Percentiles rank a stretch among this genome's conserved stretches.
Evolutionary conservation across 1,140 invertebrate species (phyloP).

Genomic region (Papilio polyxenes): DNA sequence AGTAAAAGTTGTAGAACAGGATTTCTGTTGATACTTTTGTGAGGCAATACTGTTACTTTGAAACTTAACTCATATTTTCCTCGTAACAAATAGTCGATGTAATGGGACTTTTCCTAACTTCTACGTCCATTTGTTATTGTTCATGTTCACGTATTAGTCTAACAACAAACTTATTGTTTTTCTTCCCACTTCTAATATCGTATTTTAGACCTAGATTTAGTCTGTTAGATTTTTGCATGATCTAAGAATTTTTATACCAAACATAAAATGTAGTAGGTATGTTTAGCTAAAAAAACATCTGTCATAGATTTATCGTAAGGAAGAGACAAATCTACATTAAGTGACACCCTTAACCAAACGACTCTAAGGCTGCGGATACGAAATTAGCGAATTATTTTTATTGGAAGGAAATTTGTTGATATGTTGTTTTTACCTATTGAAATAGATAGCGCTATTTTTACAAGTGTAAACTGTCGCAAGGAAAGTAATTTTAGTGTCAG

Average conservation of each 20-base stretch:
- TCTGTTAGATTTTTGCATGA: background rate
- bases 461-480: too few relatives aligned
- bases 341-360: too few relatives aligned
- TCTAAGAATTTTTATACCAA: background rate
- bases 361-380: too few relatives aligned
- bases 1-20: constrained; percentile 34
- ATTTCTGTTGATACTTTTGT: constrained; percentile 39
- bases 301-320: too few relatives aligned
- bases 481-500: too few relatives aligned
- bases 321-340: too few relatives aligned
- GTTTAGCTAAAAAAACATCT: too few relatives aligned
- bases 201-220: constrained; percentile 13
- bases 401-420: too few relatives aligned
- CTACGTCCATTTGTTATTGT: constrained; percentile 35
- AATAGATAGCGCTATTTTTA: too few relatives aligned
- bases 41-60: constrained; percentile 37
- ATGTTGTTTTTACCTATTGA: too few relatives aligned
- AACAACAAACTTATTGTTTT: constrained; percentile 32
- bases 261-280: background rate
- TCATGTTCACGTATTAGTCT: constrained; percentile 35
- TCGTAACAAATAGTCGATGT: constrained; percentile 38
- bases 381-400: too few relatives aligned
- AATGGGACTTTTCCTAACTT: constrained; percentile 38
- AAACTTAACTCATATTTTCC: constrained; percentile 39
- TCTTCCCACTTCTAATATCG: constrained; percentile 3